Evolutionary conservation across 2,888 invertebrate genomes (phyloP).

Genomic region (Poecilus cupreus): DNA sequence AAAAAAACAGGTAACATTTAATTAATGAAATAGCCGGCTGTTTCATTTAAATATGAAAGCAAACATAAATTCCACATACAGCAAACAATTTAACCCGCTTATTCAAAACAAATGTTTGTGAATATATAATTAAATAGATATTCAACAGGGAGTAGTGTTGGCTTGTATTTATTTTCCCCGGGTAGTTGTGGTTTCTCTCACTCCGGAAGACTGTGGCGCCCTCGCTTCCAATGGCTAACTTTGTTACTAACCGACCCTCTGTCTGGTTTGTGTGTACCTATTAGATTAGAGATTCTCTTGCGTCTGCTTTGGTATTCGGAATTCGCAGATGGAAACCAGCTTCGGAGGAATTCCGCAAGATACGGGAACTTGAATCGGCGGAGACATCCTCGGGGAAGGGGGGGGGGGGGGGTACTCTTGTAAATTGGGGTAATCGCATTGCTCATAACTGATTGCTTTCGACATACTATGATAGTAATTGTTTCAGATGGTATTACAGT

Average conservation of each 20-base stretch:
- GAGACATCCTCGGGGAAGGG: too few species aligned
- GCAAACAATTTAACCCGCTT: slow-evolving; percentile 24
- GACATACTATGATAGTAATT: too few species aligned
- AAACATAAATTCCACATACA: background rate
- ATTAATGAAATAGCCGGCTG: background rate
- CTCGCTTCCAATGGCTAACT: slow-evolving; percentile 34
- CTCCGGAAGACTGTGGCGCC: too few species aligned
- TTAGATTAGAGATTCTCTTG: slow-evolving; percentile 47
- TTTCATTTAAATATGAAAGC: slow-evolving; percentile 25
- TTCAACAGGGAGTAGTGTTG: slow-evolving; percentile 33
- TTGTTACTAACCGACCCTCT: slow-evolving; percentile 30
- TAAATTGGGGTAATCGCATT: slow-evolving; percentile 11
- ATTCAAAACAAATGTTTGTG: slow-evolving; percentile 26
- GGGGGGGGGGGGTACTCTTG: background rate
- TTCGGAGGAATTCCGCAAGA: slow-evolving; percentile 19
- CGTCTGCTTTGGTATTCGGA: slow-evolving; percentile 2
- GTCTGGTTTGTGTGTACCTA: slow-evolving; percentile 47
- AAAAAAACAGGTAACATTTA: background rate
- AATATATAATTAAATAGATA: slow-evolving; percentile 44
- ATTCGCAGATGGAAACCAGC: slow-evolving; percentile 11
- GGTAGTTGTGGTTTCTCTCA: background rate
- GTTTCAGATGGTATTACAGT: too few species aligned
- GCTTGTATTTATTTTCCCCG: slow-evolving; percentile 36
- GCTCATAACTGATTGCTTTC: slow-evolving; percentile 6
- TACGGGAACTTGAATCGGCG: background rate